Conservation (phyloP, 2,113 vertebrate species). For the Boleophthalmus pectinirostris region DNA sequence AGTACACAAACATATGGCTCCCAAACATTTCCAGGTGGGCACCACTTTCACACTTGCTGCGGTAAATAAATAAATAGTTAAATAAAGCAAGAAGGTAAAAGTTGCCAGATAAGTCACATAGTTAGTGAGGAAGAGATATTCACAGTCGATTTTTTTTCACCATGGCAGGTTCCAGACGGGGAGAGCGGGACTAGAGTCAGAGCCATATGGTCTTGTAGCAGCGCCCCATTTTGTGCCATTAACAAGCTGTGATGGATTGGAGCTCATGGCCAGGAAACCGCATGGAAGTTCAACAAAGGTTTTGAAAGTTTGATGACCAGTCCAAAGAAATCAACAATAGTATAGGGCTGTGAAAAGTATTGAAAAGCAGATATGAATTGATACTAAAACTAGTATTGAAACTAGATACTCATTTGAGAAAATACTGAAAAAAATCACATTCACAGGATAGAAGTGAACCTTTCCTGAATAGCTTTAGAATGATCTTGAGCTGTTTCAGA, state of each 20-base stretch:
- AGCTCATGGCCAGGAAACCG: conserved; percentile 29
- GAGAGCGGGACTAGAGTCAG: conserved; percentile 33
- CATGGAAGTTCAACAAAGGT: conserved; percentile 47
- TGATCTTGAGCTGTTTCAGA: no score
- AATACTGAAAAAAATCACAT: no score
- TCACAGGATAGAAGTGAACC: no score
- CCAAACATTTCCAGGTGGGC: conserved; percentile 37
- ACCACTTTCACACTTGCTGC: neutral
- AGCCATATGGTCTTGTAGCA: conserved; percentile 71
- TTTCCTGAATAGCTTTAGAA: no score
- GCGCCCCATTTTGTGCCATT: conserved; percentile 65
- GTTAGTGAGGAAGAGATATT: conserved; percentile 9
- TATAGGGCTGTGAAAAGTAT: neutral
- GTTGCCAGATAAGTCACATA: neutral
- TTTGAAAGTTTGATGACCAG: conserved; percentile 24
- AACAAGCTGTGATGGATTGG: conserved; percentile 75
- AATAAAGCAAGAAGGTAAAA: conserved; percentile 14
- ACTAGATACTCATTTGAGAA: no score
- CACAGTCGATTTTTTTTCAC: conserved; percentile 9
- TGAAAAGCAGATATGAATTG: no score
- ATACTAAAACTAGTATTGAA: no score
- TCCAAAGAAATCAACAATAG: neutral
- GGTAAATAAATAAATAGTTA: neutral
- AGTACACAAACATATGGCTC: conserved; percentile 17
- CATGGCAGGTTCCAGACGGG: conserved; percentile 9